A percentile compares a stretch with the other conserved stretches of the same genome.
Evolutionary conservation across 2,113 vertebrate genomes (phyloP).

Genomic region (Spea bombifrons): DNA sequence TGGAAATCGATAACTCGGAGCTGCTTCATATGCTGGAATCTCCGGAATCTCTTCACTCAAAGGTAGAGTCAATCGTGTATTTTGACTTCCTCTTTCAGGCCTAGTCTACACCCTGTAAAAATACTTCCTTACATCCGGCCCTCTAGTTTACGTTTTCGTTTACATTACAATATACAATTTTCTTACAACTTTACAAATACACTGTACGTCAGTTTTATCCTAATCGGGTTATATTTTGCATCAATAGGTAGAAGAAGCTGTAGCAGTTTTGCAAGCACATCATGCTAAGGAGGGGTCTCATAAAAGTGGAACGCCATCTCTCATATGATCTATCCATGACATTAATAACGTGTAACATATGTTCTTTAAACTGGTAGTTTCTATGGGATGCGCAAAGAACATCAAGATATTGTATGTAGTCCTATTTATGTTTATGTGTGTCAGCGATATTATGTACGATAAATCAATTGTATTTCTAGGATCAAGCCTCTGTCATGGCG

Average conservation of each 20-base stretch:
- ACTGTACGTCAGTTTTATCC: no score
- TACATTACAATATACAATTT: no score
- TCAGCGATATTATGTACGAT: constrained; percentile 9
- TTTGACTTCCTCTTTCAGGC: no score
- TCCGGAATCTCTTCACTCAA: constrained; percentile 81
- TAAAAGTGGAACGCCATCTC: constrained; percentile 51
- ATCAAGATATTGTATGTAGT: background rate
- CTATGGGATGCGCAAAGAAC: background rate
- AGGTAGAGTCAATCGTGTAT: constrained; percentile 63
- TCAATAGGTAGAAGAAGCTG: constrained; percentile 83
- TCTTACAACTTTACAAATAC: no score
- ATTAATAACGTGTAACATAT: background rate
- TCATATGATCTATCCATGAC: background rate
- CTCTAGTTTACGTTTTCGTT: no score
- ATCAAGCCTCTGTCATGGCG: background rate
- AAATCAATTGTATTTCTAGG: constrained; percentile 9
- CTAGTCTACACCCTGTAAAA: no score
- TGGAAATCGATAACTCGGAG: constrained; percentile 93
- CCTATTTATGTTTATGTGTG: constrained; percentile 21
- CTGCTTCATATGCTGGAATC: constrained; percentile 90
- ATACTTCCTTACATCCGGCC: no score
- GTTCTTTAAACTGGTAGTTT: background rate
- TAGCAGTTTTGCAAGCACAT: constrained; percentile 87
- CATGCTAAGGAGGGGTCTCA: constrained; percentile 64
- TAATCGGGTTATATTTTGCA: no score